A percentile compares a stretch with the other conserved stretches of the same genome.
phyloP scores from a whole-genome alignment of 2,888 invertebrate species.

The Pocota personata region DNA sequence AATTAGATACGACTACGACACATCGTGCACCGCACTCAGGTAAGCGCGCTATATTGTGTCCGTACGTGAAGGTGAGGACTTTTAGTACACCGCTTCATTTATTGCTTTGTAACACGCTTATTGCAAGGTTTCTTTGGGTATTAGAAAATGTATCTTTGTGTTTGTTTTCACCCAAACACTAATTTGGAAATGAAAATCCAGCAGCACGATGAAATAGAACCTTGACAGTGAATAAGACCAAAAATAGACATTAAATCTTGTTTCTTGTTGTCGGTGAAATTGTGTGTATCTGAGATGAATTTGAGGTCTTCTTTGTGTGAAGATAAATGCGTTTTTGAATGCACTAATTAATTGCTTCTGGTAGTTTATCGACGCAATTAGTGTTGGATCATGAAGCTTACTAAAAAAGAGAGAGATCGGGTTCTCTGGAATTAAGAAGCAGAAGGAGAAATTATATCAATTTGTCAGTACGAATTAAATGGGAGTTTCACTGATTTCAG shows the following conservation, averaged over 20 bases:
- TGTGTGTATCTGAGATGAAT: conserved; percentile 26
- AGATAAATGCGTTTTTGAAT: conserved; percentile 61
- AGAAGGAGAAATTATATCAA: background rate
- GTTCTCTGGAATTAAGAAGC: too few relatives aligned
- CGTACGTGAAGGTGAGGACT: conserved; percentile 10
- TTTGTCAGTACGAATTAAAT: background rate
- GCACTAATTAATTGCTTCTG: conserved; percentile 54
- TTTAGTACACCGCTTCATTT: background rate
- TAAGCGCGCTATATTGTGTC: background rate
- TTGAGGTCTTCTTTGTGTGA: conserved; percentile 12
- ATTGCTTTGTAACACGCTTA: background rate
- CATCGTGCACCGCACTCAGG: conserved; percentile 5
- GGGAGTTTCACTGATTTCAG: background rate
- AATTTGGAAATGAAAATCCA: background rate
- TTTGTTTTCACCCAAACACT: background rate
- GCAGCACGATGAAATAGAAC: conserved; percentile 54
- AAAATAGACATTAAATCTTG: conserved; percentile 55
- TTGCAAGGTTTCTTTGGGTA: background rate
- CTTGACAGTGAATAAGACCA: conserved; percentile 70
- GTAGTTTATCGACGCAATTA: conserved; percentile 42
- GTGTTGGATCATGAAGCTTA: conserved; percentile 14
- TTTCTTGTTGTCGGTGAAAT: conserved; percentile 10
- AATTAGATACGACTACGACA: conserved; percentile 26
- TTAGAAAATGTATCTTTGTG: conserved; percentile 6
- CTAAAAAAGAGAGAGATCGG: background rate